These are phyloP conservation scores for Hippasteria phrygiana DNA, from an alignment of 53 echinoderm and acorn worm species.

Conservation along the genomic window DNA sequence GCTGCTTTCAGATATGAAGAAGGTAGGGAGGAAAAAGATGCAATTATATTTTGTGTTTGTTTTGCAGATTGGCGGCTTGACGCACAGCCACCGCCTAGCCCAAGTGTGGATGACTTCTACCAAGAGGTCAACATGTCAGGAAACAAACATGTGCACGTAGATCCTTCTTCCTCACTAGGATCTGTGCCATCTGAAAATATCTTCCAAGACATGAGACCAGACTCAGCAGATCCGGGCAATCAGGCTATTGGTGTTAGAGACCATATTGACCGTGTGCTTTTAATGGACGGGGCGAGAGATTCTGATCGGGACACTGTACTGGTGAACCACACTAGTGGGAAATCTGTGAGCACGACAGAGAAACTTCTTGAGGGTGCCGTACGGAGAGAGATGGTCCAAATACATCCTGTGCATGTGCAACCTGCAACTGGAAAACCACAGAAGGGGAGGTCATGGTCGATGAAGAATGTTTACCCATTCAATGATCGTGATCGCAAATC, in stretches of 20 bases:
- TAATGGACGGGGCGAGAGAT: neutral
- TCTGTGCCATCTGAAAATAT: neutral
- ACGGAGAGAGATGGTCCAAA: slow-evolving; percentile 7
- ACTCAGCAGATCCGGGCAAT: neutral
- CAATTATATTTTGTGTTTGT: neutral
- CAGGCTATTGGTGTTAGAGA: neutral
- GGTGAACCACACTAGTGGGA: neutral
- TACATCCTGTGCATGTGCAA: too few species aligned
- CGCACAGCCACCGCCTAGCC: neutral
- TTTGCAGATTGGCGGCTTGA: neutral
- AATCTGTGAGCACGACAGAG: neutral
- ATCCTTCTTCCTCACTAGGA: neutral
- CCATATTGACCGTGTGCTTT: neutral
- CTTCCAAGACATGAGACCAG: neutral
- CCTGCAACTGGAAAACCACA: neutral
- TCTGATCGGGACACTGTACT: neutral
- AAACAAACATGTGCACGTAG: neutral
- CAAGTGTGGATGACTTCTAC: neutral
- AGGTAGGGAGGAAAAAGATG: too few species aligned
- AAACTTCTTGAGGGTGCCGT: neutral
- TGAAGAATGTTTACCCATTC: neutral
- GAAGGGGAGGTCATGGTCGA: neutral
- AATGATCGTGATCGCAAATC: slow-evolving; percentile 17
- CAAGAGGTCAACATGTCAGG: neutral
- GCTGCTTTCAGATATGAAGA: too few species aligned